Evolutionary conservation across 2,888 invertebrate species (phyloP), one percentile per base, ranked within the genome.

Genomic region (Netelia virgata): DNA sequence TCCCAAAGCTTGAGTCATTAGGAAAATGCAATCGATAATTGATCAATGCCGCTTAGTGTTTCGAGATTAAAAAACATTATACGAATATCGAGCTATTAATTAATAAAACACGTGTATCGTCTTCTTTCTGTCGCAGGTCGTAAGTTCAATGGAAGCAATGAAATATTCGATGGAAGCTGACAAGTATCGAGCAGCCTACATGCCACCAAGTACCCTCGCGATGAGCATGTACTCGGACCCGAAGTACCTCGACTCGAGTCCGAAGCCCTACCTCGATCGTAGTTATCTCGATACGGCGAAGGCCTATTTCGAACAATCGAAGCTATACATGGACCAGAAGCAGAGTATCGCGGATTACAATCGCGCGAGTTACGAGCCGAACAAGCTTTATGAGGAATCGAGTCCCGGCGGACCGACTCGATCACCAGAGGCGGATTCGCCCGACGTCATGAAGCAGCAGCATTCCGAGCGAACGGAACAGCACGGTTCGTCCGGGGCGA

Each of bases 111-210:
- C 9, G 2, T 5, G 16, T 55, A 28, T 8, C n/a, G 80, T 76
- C 47, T 53, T 28, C 50, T 78, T 14, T 66, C 92, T 94, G 93
- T 95, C 95, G 0, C 95, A 96, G 96, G 96, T 97, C 84, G 96
- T 96, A 8, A 96, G 96, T 70, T 95, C 96, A 86, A 96, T 97
- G 96, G 97, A 97, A 91, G 95, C 96, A 16, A 96, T 97, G 96
- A 97, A 97, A 91, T 97, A 97, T 92, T 96, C 96, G 10, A 95
- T 97, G 94, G 97, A 97, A 88, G 96, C 96, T 0, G 97, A 97
- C 89, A 97, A 97, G 89, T 97, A 97, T 93, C 95, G 97, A 75
- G 96, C 96, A 23, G 94, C 95, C 0, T 97, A 97, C 94, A 96
- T 95, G 94, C 95, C 95, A 1, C 95, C 95, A 1, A 95, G 95